Evolutionary conservation across 2,797 vertebrate species (phyloP).

Genomic region (Onychomys arenicola): DNA sequence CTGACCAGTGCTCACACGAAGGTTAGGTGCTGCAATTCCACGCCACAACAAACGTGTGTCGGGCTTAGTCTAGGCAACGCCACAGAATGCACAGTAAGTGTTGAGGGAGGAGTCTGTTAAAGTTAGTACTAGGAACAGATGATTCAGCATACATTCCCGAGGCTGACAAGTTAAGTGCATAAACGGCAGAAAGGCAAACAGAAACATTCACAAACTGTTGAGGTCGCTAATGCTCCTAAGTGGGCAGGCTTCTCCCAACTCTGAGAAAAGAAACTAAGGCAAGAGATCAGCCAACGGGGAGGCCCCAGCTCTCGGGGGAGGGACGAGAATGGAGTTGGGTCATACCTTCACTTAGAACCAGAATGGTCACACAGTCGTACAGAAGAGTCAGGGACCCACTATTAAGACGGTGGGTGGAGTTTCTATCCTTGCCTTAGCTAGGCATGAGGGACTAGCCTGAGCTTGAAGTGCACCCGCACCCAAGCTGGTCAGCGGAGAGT

Average conservation of each 20-base stretch:
- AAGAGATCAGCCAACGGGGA: constrained; percentile 27
- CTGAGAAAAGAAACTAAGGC: constrained; percentile 69
- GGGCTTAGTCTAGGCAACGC: neutral
- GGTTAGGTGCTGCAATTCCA: neutral
- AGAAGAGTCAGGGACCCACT: neutral
- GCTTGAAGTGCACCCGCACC: neutral
- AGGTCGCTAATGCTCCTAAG: constrained; percentile 34
- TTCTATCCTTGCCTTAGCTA: neutral
- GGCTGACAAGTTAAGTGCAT: constrained; percentile 65
- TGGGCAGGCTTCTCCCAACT: neutral
- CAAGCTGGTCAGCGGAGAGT: neutral
- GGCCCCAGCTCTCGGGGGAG: neutral
- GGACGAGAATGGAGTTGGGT: neutral
- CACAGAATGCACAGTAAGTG: constrained; percentile 18
- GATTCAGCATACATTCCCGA: neutral
- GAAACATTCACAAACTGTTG: constrained; percentile 29
- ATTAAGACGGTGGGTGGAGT: neutral
- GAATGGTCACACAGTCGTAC: neutral
- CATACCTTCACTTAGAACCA: constrained; percentile 22
- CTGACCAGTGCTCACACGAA: neutral
- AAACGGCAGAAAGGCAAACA: constrained; percentile 29
- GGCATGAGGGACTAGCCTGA: constrained; percentile 3
- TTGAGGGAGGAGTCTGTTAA: neutral
- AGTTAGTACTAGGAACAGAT: constrained; percentile 31
- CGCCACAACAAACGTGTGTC: neutral